phyloP scores from a whole-genome alignment of 2,888 invertebrate species.

The Cerastis rubricosa region DNA sequence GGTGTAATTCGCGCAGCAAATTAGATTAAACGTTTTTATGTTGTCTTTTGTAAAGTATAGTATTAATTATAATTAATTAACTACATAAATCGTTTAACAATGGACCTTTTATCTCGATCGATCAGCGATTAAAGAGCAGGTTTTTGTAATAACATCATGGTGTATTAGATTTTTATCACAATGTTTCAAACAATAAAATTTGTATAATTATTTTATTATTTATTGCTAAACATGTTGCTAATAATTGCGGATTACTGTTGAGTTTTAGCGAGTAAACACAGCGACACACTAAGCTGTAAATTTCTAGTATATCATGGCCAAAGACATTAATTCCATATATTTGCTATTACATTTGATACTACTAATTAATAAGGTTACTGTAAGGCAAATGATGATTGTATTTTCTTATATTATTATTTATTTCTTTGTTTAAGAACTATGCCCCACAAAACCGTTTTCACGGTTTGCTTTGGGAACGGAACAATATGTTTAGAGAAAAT shows the following conservation, averaged over 20 bases:
- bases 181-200: neutral
- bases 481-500: too few species aligned
- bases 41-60: constrained; percentile 37
- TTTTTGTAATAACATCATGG: neutral
- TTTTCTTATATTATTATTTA: neutral
- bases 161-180: constrained; percentile 26
- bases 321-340: too few species aligned
- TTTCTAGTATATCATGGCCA: too few species aligned
- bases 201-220: neutral
- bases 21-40: constrained; percentile 51
- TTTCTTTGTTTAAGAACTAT: too few species aligned
- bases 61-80: constrained; percentile 28
- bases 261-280: neutral
- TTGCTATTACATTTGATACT: too few species aligned
- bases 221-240: neutral
- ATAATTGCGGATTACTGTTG: neutral
- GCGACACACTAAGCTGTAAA: too few species aligned
- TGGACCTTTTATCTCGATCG: constrained; percentile 33
- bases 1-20: constrained; percentile 38
- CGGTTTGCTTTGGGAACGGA: too few species aligned
- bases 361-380: neutral
- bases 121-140: constrained; percentile 25
- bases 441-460: too few species aligned
- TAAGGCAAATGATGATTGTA: neutral
- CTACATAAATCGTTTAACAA: constrained; percentile 45